Conservation (phyloP, 1,140 invertebrate species). For the Bombus difficillimus region DNA sequence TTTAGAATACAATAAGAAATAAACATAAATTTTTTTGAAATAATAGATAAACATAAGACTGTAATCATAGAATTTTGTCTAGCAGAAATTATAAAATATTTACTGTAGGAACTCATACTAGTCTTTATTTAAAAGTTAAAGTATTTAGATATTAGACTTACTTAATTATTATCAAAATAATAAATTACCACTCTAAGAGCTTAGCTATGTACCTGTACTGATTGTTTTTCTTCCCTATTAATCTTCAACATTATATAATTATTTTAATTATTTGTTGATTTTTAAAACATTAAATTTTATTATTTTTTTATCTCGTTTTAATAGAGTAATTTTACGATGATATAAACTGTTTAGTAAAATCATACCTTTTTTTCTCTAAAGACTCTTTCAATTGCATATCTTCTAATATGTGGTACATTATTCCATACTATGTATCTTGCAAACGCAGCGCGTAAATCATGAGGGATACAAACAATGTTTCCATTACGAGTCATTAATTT, state of each 20-base stretch:
- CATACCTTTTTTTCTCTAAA: conserved; percentile 91
- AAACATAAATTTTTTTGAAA: not conserved
- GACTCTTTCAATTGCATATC: conserved; percentile 93
- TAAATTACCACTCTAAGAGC: no score
- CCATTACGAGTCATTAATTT: conserved; percentile 93
- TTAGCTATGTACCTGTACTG: no score
- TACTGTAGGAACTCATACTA: no score
- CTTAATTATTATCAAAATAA: no score
- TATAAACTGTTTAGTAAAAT: not conserved
- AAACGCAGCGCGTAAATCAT: conserved; percentile 90
- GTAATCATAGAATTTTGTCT: no score
- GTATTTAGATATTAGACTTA: no score
- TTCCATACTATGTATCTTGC: conserved; percentile 93
- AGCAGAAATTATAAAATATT: no score
- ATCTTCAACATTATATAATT: no score
- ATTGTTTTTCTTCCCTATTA: no score
- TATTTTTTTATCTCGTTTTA: not conserved
- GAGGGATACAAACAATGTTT: conserved; percentile 90
- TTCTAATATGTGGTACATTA: conserved; percentile 89
- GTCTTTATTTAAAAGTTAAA: no score
- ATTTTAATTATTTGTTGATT: not conserved
- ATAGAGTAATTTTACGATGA: not conserved
- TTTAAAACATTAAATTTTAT: not conserved
- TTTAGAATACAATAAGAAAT: not conserved
- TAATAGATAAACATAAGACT: no score